Conservation (phyloP, 1,140 invertebrate genomes). For the Diploscapter pachys region DNA sequence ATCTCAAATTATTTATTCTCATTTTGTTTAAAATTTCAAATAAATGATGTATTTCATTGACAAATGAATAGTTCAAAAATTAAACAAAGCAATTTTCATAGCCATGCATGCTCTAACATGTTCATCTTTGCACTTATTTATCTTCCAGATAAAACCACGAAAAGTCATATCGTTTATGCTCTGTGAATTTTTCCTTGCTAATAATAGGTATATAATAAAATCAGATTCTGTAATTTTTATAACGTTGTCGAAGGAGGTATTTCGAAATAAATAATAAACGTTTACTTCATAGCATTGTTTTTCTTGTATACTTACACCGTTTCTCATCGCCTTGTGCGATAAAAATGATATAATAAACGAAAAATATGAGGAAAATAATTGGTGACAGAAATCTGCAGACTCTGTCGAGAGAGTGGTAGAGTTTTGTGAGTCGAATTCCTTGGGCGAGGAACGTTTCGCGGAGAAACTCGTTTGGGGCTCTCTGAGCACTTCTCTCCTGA, state of each 20-base stretch:
- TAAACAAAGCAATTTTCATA: too few relatives aligned
- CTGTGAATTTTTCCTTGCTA: background rate
- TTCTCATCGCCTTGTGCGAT: conserved; percentile 51
- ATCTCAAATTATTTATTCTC: too few relatives aligned
- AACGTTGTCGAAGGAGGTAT: background rate
- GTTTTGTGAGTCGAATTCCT: conserved; percentile 42
- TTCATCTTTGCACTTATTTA: too few relatives aligned
- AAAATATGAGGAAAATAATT: conserved; percentile 52
- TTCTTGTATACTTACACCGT: background rate
- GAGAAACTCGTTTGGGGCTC: conserved; percentile 53
- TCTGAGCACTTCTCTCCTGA: conserved; percentile 48
- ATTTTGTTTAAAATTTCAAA: too few relatives aligned
- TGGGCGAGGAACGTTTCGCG: conserved; percentile 36
- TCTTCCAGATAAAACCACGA: too few relatives aligned
- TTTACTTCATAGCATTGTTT: background rate
- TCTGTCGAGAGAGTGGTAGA: conserved; percentile 52
- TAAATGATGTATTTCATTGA: too few relatives aligned
- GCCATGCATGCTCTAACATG: too few relatives aligned
- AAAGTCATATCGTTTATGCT: too few relatives aligned
- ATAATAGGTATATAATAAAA: conserved; percentile 1
- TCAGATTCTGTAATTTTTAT: conserved; percentile 7
- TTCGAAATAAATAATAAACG: background rate
- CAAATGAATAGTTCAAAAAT: too few relatives aligned
- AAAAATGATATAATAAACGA: conserved; percentile 53
- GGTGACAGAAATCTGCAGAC: conserved; percentile 50